Percentiles rank a stretch among this genome's conserved stretches.
phyloP scores from a whole-genome alignment of 2,888 invertebrate species.

The Colostygia pectinataria region DNA sequence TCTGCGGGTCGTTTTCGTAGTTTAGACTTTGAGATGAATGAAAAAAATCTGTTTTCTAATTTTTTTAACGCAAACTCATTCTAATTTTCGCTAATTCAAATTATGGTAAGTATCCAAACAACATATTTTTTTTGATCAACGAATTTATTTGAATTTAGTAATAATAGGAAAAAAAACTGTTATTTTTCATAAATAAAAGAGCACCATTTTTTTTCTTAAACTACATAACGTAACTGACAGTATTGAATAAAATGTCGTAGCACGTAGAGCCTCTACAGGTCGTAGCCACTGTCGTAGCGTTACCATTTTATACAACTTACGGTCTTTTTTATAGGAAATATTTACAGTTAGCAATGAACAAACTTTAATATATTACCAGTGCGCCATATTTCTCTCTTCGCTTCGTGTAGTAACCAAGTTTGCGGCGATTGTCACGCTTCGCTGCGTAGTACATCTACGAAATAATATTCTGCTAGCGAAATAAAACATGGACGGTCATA shows the following conservation, averaged over 20 bases:
- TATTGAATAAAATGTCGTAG: conserved; percentile 7
- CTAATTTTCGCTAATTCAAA: no score
- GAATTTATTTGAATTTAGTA: no score
- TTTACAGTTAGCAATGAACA: conserved; percentile 40
- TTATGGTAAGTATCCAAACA: no score
- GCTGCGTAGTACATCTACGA: conserved; percentile 45
- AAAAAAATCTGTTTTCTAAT: background rate
- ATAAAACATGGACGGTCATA: conserved; percentile 38
- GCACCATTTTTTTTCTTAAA: no score
- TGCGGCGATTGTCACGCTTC: conserved; percentile 44
- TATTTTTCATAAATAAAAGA: no score
- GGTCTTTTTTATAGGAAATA: conserved; percentile 32
- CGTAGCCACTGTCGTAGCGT: conserved; percentile 34
- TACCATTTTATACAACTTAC: conserved; percentile 28
- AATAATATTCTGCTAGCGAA: conserved; percentile 42
- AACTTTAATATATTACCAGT: conserved; percentile 41
- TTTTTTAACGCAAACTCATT: no score
- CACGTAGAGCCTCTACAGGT: conserved; percentile 38
- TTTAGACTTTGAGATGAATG: background rate
- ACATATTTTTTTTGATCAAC: no score
- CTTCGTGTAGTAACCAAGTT: conserved; percentile 39
- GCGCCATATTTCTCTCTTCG: conserved; percentile 38
- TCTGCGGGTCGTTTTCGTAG: conserved; percentile 11
- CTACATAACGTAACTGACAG: no score
- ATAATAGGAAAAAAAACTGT: no score